Percentiles rank a stretch among this genome's conserved stretches.
Evolutionary conservation across 2,888 invertebrate genomes (phyloP).

Genomic region (Taphrorychus bicolor): DNA sequence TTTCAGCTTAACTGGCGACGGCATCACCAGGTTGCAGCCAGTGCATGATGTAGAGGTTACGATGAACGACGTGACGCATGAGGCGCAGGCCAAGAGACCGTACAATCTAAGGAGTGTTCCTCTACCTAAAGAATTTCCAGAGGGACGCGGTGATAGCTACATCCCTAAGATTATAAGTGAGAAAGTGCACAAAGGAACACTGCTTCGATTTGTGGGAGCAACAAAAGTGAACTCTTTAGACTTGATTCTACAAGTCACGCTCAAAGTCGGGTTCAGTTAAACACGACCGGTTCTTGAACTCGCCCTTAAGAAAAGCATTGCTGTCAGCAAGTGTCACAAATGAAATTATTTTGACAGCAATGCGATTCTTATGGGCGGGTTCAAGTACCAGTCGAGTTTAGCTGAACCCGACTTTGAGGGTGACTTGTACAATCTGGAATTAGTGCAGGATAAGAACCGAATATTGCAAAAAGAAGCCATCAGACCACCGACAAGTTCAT

Average conservation of each 20-base stretch:
- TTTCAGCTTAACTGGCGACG: slow-evolving; percentile 47
- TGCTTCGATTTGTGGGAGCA: too few relatives aligned
- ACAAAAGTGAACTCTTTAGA: too few relatives aligned
- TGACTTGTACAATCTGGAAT: background rate
- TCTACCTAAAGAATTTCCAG: background rate
- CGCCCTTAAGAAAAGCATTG: too few relatives aligned
- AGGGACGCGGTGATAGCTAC: background rate
- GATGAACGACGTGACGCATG: background rate
- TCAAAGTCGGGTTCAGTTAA: too few relatives aligned
- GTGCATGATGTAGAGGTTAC: slow-evolving; percentile 33
- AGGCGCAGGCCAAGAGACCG: background rate
- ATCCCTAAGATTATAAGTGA: background rate
- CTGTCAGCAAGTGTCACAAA: too few relatives aligned
- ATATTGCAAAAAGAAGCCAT: background rate
- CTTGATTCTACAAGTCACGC: too few relatives aligned
- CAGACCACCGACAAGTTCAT: slow-evolving; percentile 1
- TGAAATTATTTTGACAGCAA: slow-evolving; percentile 4
- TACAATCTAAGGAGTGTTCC: slow-evolving; percentile 13
- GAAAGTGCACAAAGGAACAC: background rate
- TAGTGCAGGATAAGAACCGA: slow-evolving; percentile 25
- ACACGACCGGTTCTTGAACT: too few relatives aligned
- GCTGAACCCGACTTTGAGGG: background rate
- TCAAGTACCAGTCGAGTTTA: too few relatives aligned
- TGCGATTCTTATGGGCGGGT: too few relatives aligned
- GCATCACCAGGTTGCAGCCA: slow-evolving; percentile 45